Conservation (phyloP, 2,113 vertebrate species). For the Gasterosteus aculeatus region DNA sequence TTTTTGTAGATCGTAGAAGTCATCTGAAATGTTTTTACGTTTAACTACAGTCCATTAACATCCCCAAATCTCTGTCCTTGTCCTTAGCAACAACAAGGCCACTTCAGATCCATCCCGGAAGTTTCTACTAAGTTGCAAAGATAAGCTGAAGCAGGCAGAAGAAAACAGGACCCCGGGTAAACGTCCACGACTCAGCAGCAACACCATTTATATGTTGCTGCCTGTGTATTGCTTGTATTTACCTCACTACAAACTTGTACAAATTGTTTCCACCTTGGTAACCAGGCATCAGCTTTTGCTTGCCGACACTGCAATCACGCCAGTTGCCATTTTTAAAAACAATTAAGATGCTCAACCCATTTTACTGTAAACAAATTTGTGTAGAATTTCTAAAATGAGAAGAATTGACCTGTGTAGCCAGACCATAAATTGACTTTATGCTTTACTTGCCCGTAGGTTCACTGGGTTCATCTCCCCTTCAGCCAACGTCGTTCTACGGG, state of each 20-base stretch:
- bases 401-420: neutral
- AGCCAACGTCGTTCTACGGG: conserved; percentile 92
- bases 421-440: neutral
- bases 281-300: neutral
- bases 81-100: conserved; percentile 92
- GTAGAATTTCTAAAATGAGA: neutral
- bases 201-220: neutral
- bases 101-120: conserved; percentile 89
- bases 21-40: neutral
- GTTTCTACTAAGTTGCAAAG: conserved; percentile 90
- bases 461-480: conserved; percentile 87
- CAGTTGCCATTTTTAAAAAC: neutral
- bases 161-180: conserved; percentile 90
- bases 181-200: neutral
- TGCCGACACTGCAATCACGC: neutral
- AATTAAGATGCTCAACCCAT: neutral
- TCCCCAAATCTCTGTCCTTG: neutral
- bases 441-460: conserved; percentile 74
- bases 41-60: neutral
- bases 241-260: neutral
- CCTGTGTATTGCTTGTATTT: neutral
- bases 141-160: conserved; percentile 92
- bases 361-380: neutral
- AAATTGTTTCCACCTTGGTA: neutral
- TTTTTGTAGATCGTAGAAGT: neutral